Conservation (phyloP, 2,888 invertebrate genomes). For the Dryadula phaetusa region DNA sequence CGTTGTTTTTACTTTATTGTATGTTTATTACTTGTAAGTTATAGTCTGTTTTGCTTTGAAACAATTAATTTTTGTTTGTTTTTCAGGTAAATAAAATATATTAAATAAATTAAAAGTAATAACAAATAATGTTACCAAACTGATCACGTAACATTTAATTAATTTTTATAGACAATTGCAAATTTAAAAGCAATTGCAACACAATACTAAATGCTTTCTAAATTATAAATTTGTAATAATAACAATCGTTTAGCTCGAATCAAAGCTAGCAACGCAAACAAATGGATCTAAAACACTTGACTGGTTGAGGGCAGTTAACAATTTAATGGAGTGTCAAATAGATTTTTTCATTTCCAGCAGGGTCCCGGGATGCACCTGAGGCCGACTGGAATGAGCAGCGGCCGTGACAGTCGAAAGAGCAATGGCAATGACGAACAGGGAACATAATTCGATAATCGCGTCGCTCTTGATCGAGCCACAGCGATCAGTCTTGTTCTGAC, state of each 20-base stretch:
- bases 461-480: slow-evolving; percentile 75
- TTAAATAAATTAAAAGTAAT: no score
- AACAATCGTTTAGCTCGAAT: neutral
- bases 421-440: slow-evolving; percentile 64
- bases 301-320: slow-evolving; percentile 16
- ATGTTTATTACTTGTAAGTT: no score
- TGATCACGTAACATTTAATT: neutral
- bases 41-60: no score
- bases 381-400: slow-evolving; percentile 65
- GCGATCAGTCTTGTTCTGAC: slow-evolving; percentile 67
- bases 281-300: slow-evolving; percentile 16
- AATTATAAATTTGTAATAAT: slow-evolving; percentile 7
- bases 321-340: slow-evolving; percentile 39
- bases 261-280: slow-evolving; percentile 3
- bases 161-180: neutral
- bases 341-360: slow-evolving; percentile 46
- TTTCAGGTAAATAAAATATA: no score
- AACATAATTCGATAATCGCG: slow-evolving; percentile 78
- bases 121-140: neutral
- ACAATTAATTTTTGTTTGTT: no score
- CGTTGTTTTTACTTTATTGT: no score
- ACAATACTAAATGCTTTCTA: slow-evolving; percentile 9
- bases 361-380: slow-evolving; percentile 57
- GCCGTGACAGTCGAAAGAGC: slow-evolving; percentile 82
- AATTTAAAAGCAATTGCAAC: no score